Percentiles rank a stretch among this genome's conserved stretches.
Conservation (phyloP, 2,113 vertebrate species). For the Pontoporia blainvillei region DNA sequence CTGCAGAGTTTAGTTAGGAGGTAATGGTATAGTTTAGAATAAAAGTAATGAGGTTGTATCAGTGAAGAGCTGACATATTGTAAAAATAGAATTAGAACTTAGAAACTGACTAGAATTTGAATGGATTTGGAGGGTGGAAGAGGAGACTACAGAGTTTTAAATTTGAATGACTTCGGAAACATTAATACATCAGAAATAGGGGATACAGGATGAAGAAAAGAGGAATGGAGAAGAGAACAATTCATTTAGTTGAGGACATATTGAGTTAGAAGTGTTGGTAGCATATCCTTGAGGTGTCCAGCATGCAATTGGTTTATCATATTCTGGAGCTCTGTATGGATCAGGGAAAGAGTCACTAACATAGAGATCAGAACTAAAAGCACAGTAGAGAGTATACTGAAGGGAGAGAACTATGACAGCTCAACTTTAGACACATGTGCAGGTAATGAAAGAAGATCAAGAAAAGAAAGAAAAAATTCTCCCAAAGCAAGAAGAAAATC, state of each 20-base stretch:
- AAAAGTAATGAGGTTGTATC: not conserved
- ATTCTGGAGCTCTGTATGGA: not conserved
- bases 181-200: not conserved
- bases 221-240: not conserved
- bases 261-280: not conserved
- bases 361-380: not conserved
- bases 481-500: not conserved
- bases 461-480: not conserved
- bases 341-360: not conserved
- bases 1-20: not conserved
- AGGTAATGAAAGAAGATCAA: not conserved
- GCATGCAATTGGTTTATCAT: not conserved
- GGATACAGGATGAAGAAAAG: not conserved
- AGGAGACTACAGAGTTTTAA: not conserved
- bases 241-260: not conserved
- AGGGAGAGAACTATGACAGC: not conserved
- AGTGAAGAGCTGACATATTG: not conserved
- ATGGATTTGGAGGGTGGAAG: not conserved
- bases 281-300: not conserved
- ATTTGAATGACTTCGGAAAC: not conserved
- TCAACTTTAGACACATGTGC: not conserved
- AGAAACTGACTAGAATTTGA: not conserved
- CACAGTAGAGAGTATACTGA: not conserved
- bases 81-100: not conserved
- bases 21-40: not conserved